phyloP scores from a whole-genome alignment of 2,888 invertebrate genomes.

The Trichogramma evanescens region DNA sequence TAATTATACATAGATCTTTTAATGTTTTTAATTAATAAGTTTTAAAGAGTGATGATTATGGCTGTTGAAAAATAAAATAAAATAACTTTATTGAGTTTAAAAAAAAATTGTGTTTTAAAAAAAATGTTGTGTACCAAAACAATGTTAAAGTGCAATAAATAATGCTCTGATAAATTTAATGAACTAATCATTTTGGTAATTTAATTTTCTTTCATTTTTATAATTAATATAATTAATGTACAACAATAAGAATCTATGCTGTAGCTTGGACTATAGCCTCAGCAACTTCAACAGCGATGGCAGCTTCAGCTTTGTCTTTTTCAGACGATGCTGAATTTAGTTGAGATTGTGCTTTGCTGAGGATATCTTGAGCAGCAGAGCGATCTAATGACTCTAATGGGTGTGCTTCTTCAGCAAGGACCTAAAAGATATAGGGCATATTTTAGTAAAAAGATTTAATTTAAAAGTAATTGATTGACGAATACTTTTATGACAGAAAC shows the following conservation, averaged over 20 bases:
- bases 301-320: slow-evolving; percentile 80
- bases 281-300: slow-evolving; percentile 88
- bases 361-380: slow-evolving; percentile 72
- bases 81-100: slow-evolving; percentile 8
- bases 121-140: slow-evolving; percentile 2
- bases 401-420: slow-evolving; percentile 93
- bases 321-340: slow-evolving; percentile 75
- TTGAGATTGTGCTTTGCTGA: slow-evolving; percentile 78
- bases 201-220: slow-evolving; percentile 8
- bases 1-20: too few relatives aligned
- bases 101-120: slow-evolving; percentile 10
- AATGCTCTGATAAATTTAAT: slow-evolving; percentile 19
- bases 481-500: background rate
- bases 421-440: slow-evolving; percentile 48
- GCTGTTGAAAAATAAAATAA: slow-evolving; percentile 12
- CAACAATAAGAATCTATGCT: slow-evolving; percentile 45
- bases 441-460: slow-evolving; percentile 33
- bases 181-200: slow-evolving; percentile 8
- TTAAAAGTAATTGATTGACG: background rate
- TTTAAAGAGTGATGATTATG: slow-evolving; percentile 15
- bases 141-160: slow-evolving; percentile 10
- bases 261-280: slow-evolving; percentile 87
- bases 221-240: slow-evolving; percentile 5
- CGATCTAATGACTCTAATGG: slow-evolving; percentile 75
- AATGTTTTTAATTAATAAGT: slow-evolving; percentile 7